Evolutionary conservation across 2,888 invertebrate genomes (phyloP).

Genomic region (Epinotia demarniana): DNA sequence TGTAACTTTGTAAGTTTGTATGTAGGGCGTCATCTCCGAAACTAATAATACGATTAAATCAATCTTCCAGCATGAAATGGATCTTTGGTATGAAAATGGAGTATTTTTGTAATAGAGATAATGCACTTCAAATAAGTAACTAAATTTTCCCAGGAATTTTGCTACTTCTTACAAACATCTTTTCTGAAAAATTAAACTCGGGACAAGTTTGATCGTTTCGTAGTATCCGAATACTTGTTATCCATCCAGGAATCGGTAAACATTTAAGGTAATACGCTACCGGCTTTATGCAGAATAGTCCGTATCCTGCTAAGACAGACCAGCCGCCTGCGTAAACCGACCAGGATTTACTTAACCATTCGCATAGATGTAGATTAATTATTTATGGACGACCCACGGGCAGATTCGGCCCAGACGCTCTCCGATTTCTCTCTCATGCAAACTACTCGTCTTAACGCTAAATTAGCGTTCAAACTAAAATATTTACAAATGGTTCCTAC

Average conservation of each 20-base stretch:
- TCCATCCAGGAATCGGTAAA: constrained; percentile 4
- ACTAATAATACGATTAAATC: too few species aligned
- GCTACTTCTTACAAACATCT: not conserved
- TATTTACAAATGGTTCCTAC: constrained; percentile 77
- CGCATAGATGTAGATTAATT: constrained; percentile 81
- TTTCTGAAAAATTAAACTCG: not conserved
- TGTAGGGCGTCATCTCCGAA: too few species aligned
- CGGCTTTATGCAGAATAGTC: constrained; percentile 12
- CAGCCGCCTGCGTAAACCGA: constrained; percentile 66
- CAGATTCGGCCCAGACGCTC: constrained; percentile 81
- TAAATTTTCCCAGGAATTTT: too few species aligned
- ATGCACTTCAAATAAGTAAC: too few species aligned
- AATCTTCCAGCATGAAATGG: too few species aligned
- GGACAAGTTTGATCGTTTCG: not conserved
- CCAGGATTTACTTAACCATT: constrained; percentile 76
- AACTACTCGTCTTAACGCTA: constrained; percentile 81
- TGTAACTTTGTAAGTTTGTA: not conserved
- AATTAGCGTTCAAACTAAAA: constrained; percentile 76
- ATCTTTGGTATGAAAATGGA: too few species aligned
- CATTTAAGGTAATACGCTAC: constrained; percentile 21
- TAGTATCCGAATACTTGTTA: not conserved
- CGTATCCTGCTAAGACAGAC: constrained; percentile 33
- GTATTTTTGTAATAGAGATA: too few species aligned
- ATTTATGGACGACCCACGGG: constrained; percentile 79
- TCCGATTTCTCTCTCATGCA: constrained; percentile 79